These are phyloP conservation scores for Paratrypauchen microcephalus DNA, from an alignment of 2,797 vertebrate species.

Conservation along the genomic window DNA sequence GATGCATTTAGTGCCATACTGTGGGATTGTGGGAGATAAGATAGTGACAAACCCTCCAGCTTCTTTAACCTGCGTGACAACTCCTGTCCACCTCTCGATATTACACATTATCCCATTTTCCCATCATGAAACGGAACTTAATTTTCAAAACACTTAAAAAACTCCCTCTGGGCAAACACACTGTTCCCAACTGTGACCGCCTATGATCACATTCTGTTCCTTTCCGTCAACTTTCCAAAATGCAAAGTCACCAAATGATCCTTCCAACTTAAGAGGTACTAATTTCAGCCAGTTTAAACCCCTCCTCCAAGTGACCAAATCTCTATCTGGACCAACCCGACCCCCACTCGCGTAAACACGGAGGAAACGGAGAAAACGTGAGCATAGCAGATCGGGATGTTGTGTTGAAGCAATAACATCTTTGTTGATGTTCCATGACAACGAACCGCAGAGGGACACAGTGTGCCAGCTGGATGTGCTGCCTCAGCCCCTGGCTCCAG, in stretches of 20 bases:
- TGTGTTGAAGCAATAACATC: constrained; percentile 62
- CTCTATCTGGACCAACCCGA: constrained; percentile 42
- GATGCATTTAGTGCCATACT: not conserved
- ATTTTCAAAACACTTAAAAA: not conserved
- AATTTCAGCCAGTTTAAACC: constrained; percentile 40
- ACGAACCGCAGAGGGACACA: constrained; percentile 67
- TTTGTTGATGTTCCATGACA: constrained; percentile 74
- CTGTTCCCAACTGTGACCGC: constrained; percentile 56
- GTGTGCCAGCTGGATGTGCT: constrained; percentile 70
- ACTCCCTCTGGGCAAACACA: not conserved
- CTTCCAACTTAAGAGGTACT: constrained; percentile 47
- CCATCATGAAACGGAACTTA: not conserved
- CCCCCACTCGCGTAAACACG: constrained; percentile 46
- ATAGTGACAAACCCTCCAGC: not conserved
- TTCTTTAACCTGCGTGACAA: not conserved
- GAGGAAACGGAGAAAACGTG: constrained; percentile 51
- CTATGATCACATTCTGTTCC: constrained; percentile 22
- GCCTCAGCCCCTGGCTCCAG: constrained; percentile 53
- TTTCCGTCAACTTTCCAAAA: constrained; percentile 16
- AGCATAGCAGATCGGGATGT: constrained; percentile 63
- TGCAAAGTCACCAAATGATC: constrained; percentile 23
- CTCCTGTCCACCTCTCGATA: not conserved
- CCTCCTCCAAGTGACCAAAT: constrained; percentile 45
- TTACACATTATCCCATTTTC: not conserved
- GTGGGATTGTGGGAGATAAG: not conserved